Percentiles rank a stretch among this genome's conserved stretches.
Conservation (phyloP, 2,888 invertebrate genomes). For the Coelogynopora nodosa region DNA sequence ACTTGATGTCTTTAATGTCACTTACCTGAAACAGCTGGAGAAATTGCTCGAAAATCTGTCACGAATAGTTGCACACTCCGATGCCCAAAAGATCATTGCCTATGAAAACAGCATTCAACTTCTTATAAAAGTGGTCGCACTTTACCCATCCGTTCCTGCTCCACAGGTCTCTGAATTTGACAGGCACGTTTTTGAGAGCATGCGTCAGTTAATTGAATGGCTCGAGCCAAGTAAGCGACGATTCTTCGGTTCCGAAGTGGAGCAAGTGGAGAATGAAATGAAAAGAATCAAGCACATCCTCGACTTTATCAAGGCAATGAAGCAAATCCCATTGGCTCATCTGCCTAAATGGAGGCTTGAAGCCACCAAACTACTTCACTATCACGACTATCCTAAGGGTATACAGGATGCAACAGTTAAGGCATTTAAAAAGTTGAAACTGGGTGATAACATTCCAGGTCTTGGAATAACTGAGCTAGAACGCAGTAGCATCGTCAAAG, state of each 20-base stretch:
- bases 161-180: background rate
- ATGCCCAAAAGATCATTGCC: background rate
- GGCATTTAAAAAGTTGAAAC: too few relatives aligned
- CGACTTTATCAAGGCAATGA: too few relatives aligned
- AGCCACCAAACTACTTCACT: too few relatives aligned
- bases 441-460: too few relatives aligned
- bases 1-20: background rate
- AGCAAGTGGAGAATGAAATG: too few relatives aligned
- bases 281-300: too few relatives aligned
- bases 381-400: too few relatives aligned
- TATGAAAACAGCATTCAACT: background rate
- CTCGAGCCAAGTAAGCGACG: conserved; percentile 30
- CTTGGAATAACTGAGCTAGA: too few relatives aligned
- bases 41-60: background rate
- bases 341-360: too few relatives aligned
- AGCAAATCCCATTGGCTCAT: too few relatives aligned
- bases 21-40: background rate
- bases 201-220: background rate
- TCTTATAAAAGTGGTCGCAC: background rate
- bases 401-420: too few relatives aligned
- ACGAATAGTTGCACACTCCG: background rate
- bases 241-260: background rate
- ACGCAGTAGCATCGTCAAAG: too few relatives aligned
- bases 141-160: background rate
- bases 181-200: background rate